Conservation (phyloP, 2,113 vertebrate species). For the Brachyistius frenatus region DNA sequence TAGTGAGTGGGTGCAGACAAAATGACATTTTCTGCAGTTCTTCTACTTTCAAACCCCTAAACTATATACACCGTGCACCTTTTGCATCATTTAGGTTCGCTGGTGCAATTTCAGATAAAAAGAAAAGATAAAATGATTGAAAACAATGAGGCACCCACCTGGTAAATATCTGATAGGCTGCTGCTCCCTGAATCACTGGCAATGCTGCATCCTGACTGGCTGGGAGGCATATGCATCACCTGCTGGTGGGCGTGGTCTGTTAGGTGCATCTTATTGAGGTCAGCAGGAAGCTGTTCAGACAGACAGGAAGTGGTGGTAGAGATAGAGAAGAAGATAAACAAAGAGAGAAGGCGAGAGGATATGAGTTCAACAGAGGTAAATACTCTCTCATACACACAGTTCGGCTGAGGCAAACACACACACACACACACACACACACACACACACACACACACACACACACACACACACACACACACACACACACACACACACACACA, state of each 20-base stretch:
- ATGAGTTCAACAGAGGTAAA: constrained; percentile 40
- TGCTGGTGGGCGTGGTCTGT: constrained; percentile 92
- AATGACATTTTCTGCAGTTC: too few relatives aligned
- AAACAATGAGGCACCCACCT: constrained; percentile 81
- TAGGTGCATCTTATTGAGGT: constrained; percentile 98
- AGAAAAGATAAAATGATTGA: background rate
- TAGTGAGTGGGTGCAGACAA: too few relatives aligned
- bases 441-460: constrained; percentile 15
- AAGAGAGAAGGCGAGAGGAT: constrained; percentile 12
- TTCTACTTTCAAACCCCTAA: too few relatives aligned
- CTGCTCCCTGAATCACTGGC: constrained; percentile 98
- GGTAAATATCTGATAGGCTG: constrained; percentile 98
- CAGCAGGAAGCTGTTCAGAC: constrained; percentile 92
- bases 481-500: constrained; percentile 7
- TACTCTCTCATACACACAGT: background rate
- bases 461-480: background rate
- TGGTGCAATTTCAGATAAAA: too few relatives aligned
- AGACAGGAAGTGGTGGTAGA: constrained; percentile 46
- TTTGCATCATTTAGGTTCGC: too few relatives aligned
- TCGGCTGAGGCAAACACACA: constrained; percentile 16
- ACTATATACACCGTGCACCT: too few relatives aligned
- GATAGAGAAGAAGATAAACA: constrained; percentile 8
- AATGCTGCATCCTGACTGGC: constrained; percentile 97
- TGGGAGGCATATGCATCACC: constrained; percentile 91
- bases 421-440: background rate